Percentiles rank a stretch among this genome's conserved stretches.
Evolutionary conservation across 2,888 invertebrate species (phyloP).

Genomic region (Polyploca ridens): DNA sequence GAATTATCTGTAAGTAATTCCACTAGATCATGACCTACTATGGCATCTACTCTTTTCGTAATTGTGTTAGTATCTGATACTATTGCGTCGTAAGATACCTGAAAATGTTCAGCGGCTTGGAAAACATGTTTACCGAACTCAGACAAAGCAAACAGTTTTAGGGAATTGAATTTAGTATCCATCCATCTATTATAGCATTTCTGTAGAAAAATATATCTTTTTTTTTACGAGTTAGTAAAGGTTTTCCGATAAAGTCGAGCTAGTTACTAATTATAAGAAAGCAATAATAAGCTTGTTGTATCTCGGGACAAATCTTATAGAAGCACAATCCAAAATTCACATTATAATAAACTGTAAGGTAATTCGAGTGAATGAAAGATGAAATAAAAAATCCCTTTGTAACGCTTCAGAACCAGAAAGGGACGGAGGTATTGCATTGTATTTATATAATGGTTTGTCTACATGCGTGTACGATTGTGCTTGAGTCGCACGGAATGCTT

Average conservation of each 20-base stretch:
- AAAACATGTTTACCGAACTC: background rate
- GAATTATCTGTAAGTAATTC: constrained; percentile 4
- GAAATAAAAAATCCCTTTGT: constrained; percentile 51
- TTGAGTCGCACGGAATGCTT: constrained; percentile 57
- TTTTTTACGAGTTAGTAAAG: background rate
- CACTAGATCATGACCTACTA: constrained; percentile 7
- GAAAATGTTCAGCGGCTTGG: background rate
- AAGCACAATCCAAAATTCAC: constrained; percentile 39
- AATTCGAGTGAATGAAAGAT: constrained; percentile 59
- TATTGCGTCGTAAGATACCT: background rate
- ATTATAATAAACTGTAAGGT: constrained; percentile 54
- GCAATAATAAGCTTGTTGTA: background rate
- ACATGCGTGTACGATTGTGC: constrained; percentile 77
- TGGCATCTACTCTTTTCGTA: background rate
- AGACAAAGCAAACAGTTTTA: background rate
- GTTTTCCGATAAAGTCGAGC: background rate
- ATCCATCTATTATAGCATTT: background rate
- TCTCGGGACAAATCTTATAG: constrained; percentile 7
- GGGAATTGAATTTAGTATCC: background rate
- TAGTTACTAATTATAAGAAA: background rate
- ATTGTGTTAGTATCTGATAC: background rate
- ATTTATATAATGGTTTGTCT: constrained; percentile 77
- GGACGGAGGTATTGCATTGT: constrained; percentile 68
- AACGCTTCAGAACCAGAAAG: constrained; percentile 43
- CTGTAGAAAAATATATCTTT: no score